Evolutionary conservation across 2,113 vertebrate species (phyloP).

Genomic region (Chauna torquata): DNA sequence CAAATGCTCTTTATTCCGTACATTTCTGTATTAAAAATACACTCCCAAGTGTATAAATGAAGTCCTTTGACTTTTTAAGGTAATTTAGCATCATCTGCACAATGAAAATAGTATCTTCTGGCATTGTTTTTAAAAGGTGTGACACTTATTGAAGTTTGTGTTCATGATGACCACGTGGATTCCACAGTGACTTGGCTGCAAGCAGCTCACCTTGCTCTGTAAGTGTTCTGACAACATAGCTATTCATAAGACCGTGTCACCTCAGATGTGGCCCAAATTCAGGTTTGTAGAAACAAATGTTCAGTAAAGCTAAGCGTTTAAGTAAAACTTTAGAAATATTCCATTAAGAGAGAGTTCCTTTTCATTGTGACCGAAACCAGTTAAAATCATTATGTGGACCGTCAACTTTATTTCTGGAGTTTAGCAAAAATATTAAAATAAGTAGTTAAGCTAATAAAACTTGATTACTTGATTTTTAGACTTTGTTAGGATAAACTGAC

Average conservation of each 20-base stretch:
- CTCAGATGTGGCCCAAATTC: background rate
- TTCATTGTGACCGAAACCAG: background rate
- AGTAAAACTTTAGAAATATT: background rate
- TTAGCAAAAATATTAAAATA: background rate
- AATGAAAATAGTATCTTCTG: background rate
- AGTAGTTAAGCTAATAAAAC: background rate
- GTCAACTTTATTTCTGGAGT: background rate
- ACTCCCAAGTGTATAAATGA: background rate
- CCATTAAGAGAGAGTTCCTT: background rate
- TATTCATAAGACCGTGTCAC: background rate
- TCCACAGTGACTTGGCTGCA: background rate
- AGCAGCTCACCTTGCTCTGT: background rate
- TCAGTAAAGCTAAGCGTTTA: background rate
- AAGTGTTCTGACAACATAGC: background rate
- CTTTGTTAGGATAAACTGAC: background rate
- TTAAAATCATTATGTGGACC: background rate
- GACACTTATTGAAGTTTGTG: background rate
- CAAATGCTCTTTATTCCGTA: background rate
- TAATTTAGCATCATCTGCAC: background rate
- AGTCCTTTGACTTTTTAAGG: background rate
- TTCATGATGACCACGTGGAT: background rate
- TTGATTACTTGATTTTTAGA: background rate
- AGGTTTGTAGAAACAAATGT: background rate
- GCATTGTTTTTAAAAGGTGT: background rate
- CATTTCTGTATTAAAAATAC: background rate